A percentile compares a stretch with the other conserved stretches of the same genome.
Evolutionary conservation across 2,888 invertebrate genomes (phyloP).

Genomic region (Oasisia sp.): DNA sequence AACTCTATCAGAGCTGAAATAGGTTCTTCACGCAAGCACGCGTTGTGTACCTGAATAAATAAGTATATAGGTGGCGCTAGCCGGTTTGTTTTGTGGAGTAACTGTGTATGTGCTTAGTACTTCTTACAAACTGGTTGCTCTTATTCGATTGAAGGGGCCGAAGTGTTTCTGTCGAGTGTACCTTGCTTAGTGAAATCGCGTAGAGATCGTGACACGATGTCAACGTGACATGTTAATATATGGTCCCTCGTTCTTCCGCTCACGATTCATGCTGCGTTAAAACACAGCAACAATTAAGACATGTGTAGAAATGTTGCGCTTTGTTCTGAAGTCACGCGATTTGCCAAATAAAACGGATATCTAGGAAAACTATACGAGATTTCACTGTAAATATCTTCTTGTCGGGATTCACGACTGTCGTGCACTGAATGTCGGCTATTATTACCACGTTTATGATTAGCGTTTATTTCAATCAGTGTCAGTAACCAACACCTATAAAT

Average conservation of each 20-base stretch:
- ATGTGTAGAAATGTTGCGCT: too few relatives aligned
- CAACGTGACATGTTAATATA: not conserved
- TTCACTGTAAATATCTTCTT: not conserved
- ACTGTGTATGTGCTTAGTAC: not conserved
- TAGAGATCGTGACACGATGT: not conserved
- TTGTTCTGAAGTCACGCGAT: too few relatives aligned
- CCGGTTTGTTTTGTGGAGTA: not conserved
- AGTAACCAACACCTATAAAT: not conserved
- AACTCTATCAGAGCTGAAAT: too few relatives aligned
- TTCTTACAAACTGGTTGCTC: not conserved
- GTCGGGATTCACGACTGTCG: not conserved
- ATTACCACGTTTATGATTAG: not conserved
- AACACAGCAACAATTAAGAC: too few relatives aligned
- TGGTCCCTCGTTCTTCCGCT: too few relatives aligned
- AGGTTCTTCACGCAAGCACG: too few relatives aligned
- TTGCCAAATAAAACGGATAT: too few relatives aligned
- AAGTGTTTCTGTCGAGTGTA: not conserved
- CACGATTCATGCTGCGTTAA: too few relatives aligned
- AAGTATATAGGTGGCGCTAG: too few relatives aligned
- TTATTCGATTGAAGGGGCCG: too few relatives aligned
- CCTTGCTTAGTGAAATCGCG: not conserved
- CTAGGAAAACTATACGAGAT: too few relatives aligned
- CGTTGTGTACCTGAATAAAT: too few relatives aligned
- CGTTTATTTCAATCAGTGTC: not conserved
- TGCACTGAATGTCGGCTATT: not conserved